Percentiles rank a stretch among this genome's conserved stretches.
phyloP scores from a whole-genome alignment of 2,797 vertebrate species.

The Bovichtus variegatus region DNA sequence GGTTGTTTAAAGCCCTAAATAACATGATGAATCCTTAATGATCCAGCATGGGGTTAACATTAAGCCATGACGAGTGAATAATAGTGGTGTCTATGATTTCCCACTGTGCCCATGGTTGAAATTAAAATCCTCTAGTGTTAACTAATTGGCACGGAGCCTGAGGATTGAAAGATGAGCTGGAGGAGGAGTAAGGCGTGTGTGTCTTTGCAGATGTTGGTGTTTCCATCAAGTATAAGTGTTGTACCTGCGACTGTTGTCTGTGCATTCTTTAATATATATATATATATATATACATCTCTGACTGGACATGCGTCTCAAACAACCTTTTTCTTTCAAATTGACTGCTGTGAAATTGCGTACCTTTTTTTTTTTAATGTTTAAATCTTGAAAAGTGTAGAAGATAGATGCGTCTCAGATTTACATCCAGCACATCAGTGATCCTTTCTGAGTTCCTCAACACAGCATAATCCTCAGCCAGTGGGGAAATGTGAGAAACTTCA shows the following conservation, averaged over 20 bases:
- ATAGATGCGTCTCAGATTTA: constrained; percentile 39
- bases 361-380: not conserved
- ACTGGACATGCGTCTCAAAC: not conserved
- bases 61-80: constrained; percentile 57
- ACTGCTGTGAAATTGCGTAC: constrained; percentile 12
- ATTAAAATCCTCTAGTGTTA: constrained; percentile 69
- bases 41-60: constrained; percentile 52
- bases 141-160: constrained; percentile 61
- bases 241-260: not conserved
- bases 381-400: constrained; percentile 1
- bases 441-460: constrained; percentile 54
- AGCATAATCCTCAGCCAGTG: constrained; percentile 55
- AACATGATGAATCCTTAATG: constrained; percentile 61
- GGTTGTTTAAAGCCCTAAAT: constrained; percentile 49
- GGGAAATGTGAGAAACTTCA: constrained; percentile 63
- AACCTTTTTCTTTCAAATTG: constrained; percentile 29
- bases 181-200: constrained; percentile 12
- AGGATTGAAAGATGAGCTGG: constrained; percentile 44
- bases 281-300: not conserved
- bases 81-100: constrained; percentile 63
- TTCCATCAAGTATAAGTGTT: not conserved
- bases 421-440: constrained; percentile 51
- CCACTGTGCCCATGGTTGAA: constrained; percentile 48
- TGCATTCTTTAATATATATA: not conserved
- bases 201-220: not conserved